Evolutionary conservation across 2,113 vertebrate genomes (phyloP).

Genomic region (Anolis sagrei): DNA sequence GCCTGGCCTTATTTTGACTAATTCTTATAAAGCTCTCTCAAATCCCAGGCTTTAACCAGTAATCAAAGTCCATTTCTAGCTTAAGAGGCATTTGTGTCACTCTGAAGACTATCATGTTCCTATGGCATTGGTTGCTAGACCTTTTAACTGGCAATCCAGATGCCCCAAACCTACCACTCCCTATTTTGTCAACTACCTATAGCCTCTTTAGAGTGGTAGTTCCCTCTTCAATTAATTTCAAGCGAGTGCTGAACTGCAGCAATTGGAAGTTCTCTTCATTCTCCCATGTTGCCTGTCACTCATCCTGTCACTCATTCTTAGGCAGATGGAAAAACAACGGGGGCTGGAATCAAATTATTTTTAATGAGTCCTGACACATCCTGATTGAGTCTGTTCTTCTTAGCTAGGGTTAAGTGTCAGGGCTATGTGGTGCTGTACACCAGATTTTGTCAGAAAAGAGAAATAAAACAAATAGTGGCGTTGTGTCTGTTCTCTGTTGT

Average conservation of each 20-base stretch:
- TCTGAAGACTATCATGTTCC: not conserved
- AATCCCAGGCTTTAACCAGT: not conserved
- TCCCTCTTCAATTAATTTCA: conserved; percentile 38
- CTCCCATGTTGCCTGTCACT: conserved; percentile 15
- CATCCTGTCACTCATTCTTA: conserved; percentile 31
- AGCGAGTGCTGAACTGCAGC: conserved; percentile 6
- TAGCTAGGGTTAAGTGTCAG: conserved; percentile 28
- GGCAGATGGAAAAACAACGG: conserved; percentile 5
- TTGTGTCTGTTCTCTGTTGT: not conserved
- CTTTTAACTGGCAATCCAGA: not conserved
- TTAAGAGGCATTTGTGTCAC: not conserved
- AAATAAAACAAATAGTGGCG: not conserved
- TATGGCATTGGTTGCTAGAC: not conserved
- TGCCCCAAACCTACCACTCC: not conserved
- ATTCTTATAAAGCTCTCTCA: not conserved
- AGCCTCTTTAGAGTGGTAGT: not conserved
- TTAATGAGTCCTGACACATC: conserved; percentile 47
- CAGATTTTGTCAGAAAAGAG: not conserved
- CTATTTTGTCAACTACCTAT: conserved; percentile 6
- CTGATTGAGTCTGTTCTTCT: conserved; percentile 5
- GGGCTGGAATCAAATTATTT: conserved; percentile 54
- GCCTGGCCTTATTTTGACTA: conserved; percentile 16
- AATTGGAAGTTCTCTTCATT: not conserved
- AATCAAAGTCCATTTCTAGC: not conserved
- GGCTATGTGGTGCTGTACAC: not conserved